Conservation (phyloP, 1,140 invertebrate genomes). For the Hypsibius dujardini region DNA sequence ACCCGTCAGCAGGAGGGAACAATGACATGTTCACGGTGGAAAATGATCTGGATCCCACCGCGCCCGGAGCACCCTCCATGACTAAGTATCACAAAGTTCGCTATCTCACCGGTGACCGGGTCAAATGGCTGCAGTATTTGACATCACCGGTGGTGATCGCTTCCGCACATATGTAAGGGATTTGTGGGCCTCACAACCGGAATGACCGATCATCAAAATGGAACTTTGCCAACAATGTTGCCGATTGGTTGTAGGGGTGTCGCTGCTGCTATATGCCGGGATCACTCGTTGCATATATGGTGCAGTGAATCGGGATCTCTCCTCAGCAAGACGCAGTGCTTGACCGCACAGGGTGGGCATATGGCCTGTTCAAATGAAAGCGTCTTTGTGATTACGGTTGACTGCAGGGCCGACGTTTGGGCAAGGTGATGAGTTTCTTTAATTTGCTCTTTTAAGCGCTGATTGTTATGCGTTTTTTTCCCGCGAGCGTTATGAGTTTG, state of each 20-base stretch:
- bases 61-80: not conserved
- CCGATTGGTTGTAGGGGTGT: not conserved
- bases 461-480: not conserved
- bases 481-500: not conserved
- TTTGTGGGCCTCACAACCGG: too few relatives aligned
- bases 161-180: not conserved
- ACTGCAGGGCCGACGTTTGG: not conserved
- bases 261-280: not conserved
- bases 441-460: not conserved
- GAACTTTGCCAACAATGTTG: not conserved
- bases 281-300: not conserved
- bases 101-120: not conserved
- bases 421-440: not conserved
- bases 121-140: not conserved
- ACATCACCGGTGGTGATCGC: not conserved
- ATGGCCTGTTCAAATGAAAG: not conserved
- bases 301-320: conserved; percentile 4
- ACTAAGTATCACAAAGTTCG: conserved; percentile 1
- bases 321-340: not conserved
- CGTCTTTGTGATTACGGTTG: not conserved
- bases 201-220: not conserved
- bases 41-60: not conserved
- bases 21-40: not conserved
- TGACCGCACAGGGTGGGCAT: not conserved
- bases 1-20: not conserved